A percentile compares a stretch with the other conserved stretches of the same genome.
Evolutionary conservation across 2,888 invertebrate species (phyloP).

Genomic region (Neoscelio sp.): DNA sequence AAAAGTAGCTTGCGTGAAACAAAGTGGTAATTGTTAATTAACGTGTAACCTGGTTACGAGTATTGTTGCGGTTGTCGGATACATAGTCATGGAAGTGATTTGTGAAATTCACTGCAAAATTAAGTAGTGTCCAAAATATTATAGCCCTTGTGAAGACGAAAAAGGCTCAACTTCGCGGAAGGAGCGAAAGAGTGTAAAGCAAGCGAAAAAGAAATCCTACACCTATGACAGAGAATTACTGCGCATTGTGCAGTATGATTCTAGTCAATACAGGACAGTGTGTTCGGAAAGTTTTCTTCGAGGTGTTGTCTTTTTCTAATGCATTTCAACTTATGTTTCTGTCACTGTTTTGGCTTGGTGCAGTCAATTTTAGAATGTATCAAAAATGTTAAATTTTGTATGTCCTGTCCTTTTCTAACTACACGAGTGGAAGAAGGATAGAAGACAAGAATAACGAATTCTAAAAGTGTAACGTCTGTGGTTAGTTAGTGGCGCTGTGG

Average conservation of each 20-base stretch:
- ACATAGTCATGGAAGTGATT: conserved; percentile 31
- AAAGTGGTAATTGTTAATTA: conserved; percentile 3
- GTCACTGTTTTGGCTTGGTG: no score
- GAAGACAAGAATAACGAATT: no score
- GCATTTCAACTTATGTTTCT: no score
- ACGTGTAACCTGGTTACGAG: background rate
- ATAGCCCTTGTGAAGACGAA: conserved; percentile 2
- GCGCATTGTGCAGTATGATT: conserved; percentile 31
- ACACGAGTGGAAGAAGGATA: no score
- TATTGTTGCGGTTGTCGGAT: background rate
- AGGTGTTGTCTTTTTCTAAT: no score
- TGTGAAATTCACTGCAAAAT: background rate
- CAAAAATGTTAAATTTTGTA: no score
- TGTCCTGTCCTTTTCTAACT: no score
- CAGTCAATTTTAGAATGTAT: no score
- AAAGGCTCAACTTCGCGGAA: conserved; percentile 21
- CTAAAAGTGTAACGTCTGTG: no score
- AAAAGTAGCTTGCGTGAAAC: background rate
- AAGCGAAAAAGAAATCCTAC: conserved; percentile 14
- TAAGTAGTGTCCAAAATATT: background rate
- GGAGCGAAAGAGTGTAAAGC: conserved; percentile 13
- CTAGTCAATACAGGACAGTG: conserved; percentile 13
- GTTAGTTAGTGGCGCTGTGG: no score
- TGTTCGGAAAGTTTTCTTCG: no score
- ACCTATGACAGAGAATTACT: conserved; percentile 13